phyloP scores from a whole-genome alignment of 2,113 vertebrate genomes.

The Sinocyclocheilus grahami region DNA sequence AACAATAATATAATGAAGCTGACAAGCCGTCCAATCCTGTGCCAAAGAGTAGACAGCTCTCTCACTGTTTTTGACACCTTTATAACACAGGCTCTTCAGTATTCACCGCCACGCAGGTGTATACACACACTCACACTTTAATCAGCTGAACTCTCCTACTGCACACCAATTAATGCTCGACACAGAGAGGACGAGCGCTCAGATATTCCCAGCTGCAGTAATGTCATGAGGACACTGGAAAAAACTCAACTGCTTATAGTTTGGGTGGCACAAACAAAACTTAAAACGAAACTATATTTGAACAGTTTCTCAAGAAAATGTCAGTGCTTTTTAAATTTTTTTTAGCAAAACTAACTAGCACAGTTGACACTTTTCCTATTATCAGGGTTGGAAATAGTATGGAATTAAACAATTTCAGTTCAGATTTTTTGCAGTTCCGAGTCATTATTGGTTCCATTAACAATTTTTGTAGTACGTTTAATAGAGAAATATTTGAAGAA shows the following conservation, averaged over 20 bases:
- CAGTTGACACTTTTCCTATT: neutral
- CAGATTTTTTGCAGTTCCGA: neutral
- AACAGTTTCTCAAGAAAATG: neutral
- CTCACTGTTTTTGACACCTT: constrained; percentile 38
- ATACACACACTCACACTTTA: neutral
- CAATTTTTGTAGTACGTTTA: neutral
- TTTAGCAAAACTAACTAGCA: neutral
- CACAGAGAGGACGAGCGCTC: neutral
- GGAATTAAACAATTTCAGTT: neutral
- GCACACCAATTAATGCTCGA: constrained; percentile 14
- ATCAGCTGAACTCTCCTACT: neutral
- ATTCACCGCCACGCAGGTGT: neutral
- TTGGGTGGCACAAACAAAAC: neutral
- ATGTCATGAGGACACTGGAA: constrained; percentile 6
- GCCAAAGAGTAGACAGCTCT: constrained; percentile 21
- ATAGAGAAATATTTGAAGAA: too few species aligned
- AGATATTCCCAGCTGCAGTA: neutral
- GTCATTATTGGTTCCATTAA: neutral
- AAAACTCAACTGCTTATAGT: neutral
- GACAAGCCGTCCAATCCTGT: constrained; percentile 10
- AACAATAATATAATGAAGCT: constrained; percentile 41
- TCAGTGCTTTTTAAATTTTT: neutral
- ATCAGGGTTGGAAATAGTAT: neutral
- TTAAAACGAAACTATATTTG: neutral
- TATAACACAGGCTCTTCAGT: constrained; percentile 26